A percentile compares a stretch with the other conserved stretches of the same genome.
These are phyloP conservation scores for Agrilus mali DNA, from an alignment of 2,888 invertebrate species.

Conservation along the genomic window DNA sequence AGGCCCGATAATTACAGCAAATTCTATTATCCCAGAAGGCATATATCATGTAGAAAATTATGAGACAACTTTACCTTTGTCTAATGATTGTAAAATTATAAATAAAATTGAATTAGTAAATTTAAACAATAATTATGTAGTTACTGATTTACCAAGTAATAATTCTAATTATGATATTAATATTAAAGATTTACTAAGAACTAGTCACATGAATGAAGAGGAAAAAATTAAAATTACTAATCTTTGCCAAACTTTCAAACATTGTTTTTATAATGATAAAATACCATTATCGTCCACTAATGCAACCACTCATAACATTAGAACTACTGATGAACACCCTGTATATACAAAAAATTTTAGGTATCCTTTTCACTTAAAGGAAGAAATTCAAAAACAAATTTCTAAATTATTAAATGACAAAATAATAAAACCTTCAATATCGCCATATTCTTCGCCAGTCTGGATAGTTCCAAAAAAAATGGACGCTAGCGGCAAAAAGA, in stretches of 20 bases:
- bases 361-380: conserved; percentile 6
- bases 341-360: too few species aligned
- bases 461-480: conserved; percentile 12
- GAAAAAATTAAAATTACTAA: conserved; percentile 4
- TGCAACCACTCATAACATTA: conserved; percentile 8
- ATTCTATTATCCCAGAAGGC: too few species aligned
- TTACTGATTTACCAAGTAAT: too few species aligned
- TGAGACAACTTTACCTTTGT: too few species aligned
- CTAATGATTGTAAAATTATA: too few species aligned
- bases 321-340: conserved; percentile 7
- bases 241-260: conserved; percentile 3
- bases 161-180: too few species aligned
- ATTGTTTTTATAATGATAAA: conserved; percentile 7
- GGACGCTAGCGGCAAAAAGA: conserved; percentile 9
- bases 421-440: conserved; percentile 12
- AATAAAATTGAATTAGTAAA: too few species aligned
- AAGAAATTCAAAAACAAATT: conserved; percentile 10
- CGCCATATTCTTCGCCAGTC: conserved; percentile 12
- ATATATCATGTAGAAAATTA: too few species aligned
- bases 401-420: conserved; percentile 10
- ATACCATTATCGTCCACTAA: conserved; percentile 8
- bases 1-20: too few species aligned
- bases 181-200: not conserved
- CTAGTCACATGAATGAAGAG: conserved; percentile 5
- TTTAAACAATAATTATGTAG: too few species aligned